phyloP scores from a whole-genome alignment of 2,888 invertebrate species.

The Globia sparganii region DNA sequence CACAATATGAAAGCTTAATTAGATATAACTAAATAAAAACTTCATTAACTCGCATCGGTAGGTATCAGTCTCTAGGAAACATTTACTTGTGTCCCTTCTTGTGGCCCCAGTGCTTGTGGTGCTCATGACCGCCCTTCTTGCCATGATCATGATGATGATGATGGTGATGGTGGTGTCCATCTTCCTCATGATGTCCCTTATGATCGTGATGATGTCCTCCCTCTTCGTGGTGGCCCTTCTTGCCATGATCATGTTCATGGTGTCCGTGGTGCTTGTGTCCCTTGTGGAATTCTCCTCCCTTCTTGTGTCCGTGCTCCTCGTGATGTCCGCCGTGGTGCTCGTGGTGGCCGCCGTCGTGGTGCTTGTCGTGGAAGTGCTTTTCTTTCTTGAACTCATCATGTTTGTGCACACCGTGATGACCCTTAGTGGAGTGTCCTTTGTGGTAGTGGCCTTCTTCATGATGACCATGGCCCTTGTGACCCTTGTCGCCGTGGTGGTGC shows the following conservation, averaged over 20 bases:
- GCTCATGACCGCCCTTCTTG: slow-evolving; percentile 95
- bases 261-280: slow-evolving; percentile 94
- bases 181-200: slow-evolving; percentile 94
- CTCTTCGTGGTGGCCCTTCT: slow-evolving; percentile 95
- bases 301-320: slow-evolving; percentile 94
- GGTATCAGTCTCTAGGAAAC: slow-evolving; percentile 63
- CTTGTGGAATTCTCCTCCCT: slow-evolving; percentile 95
- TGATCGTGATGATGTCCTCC: slow-evolving; percentile 95
- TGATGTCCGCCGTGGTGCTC: slow-evolving; percentile 95
- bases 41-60: slow-evolving; percentile 74
- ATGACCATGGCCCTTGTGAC: slow-evolving; percentile 91
- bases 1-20: slow-evolving; percentile 79
- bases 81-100: slow-evolving; percentile 89
- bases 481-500: slow-evolving; percentile 92
- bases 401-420: slow-evolving; percentile 96
- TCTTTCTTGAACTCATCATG: slow-evolving; percentile 96
- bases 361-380: slow-evolving; percentile 96
- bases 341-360: slow-evolving; percentile 94
- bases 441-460: slow-evolving; percentile 93
- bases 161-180: slow-evolving; percentile 94
- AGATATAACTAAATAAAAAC: slow-evolving; percentile 80
- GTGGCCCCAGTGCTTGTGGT: slow-evolving; percentile 95
- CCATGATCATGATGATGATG: slow-evolving; percentile 94
- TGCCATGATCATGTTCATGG: slow-evolving; percentile 94
- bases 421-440: slow-evolving; percentile 96